Base-by-base conservation (phyloP, 2,797 vertebrate genomes). In the Periparus ater region DNA sequence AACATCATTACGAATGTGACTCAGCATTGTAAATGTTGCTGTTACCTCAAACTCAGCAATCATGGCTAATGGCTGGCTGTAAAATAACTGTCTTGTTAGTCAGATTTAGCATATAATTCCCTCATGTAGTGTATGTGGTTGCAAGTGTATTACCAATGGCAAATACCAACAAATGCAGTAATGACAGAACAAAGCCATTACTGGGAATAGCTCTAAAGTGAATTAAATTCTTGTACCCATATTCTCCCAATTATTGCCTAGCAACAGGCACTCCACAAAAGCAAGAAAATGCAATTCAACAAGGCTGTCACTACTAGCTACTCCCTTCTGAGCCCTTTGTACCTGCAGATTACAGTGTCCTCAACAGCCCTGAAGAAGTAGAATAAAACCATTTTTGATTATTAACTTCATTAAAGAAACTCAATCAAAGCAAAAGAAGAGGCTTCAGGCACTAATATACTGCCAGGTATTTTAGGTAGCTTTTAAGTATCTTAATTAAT, bases 161-260 rank as follows among this genome's bases (percentile, higher is more conserved):
- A 71, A 73, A 83, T 15, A 50, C 32, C 8, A 5, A 25, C 81
- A 63, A 74, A 73, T 47, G 19, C 50, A 44, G 61, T 3, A 36
- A 78, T 73, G 88, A 67, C 51, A 91, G 86, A 77, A 71, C 71
- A 63, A 93, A 88, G 32, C 48, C 47, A 17, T 85, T 54, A 42
- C 29, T 57, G 38, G 47, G 30, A 91, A 55, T 26, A 76, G 34
- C 72, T 71, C 21, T 48, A 44, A 87, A 92, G 70, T 84, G 11
- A 92, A 93, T 63, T 1, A 82, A 89, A 65, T n/a, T 89, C 62
- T 88, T 75, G 36, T 58, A 26, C 25, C 81, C 53, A 10, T n/a
- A 45, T 73, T 81, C 67, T 76, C 20, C 60, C 81, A 79, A 29
- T 44, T 55, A 90, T 29, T 72, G 51, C 73, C 84, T 85, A 89